These are phyloP conservation scores for Catostomus latipinnis DNA, from an alignment of 2,797 vertebrate species.

Conservation along the genomic window DNA sequence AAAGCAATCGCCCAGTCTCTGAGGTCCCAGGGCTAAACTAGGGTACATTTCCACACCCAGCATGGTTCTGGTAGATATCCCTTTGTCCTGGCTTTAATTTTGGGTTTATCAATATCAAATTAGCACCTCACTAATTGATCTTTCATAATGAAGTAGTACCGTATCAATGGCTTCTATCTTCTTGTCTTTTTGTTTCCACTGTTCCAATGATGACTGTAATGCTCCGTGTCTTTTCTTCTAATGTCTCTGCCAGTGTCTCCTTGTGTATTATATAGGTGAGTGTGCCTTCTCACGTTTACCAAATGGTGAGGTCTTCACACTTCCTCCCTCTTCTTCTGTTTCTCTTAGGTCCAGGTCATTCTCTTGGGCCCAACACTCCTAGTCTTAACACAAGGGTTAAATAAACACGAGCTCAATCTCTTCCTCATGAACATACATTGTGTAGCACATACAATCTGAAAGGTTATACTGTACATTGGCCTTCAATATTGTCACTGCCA, in stretches of 20 bases:
- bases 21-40: conserved; percentile 73
- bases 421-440: neutral
- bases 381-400: conserved; percentile 42
- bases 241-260: conserved; percentile 46
- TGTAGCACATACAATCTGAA: conserved; percentile 1
- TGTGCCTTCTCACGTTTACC: conserved; percentile 75
- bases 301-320: conserved; percentile 79
- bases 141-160: neutral
- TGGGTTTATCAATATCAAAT: conserved; percentile 20
- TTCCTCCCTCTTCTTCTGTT: conserved; percentile 57
- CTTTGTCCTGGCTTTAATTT: conserved; percentile 2
- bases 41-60: conserved; percentile 78
- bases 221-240: conserved; percentile 46
- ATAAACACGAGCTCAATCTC: conserved; percentile 45
- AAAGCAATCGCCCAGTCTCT: conserved; percentile 77
- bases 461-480: neutral
- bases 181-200: neutral
- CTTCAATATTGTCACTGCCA: neutral
- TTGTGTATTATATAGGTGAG: conserved; percentile 78
- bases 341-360: conserved; percentile 46
- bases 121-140: neutral
- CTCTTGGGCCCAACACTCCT: conserved; percentile 46
- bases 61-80: conserved; percentile 63
- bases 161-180: conserved; percentile 14
- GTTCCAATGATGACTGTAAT: conserved; percentile 20